phyloP scores from a whole-genome alignment of 1,140 invertebrate species.

The Grapholita molesta region DNA sequence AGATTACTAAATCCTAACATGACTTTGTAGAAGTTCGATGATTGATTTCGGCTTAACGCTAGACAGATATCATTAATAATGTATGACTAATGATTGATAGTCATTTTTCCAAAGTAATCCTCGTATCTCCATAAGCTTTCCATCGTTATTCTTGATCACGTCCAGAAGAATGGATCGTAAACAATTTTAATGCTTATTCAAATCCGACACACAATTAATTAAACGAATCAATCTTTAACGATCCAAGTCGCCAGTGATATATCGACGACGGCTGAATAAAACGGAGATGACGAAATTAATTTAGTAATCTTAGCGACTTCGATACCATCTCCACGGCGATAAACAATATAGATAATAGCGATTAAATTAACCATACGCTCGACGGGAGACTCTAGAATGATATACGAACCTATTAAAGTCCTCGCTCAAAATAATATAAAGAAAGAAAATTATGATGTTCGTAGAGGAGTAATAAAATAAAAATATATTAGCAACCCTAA shows the following conservation, averaged over 20 bases:
- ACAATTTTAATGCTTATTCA: slow-evolving; percentile 10
- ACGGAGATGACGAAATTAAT: slow-evolving; percentile 14
- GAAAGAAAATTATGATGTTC: slow-evolving; percentile 64
- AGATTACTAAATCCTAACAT: slow-evolving; percentile 42
- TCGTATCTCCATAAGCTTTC: slow-evolving; percentile 44
- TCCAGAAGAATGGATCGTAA: slow-evolving; percentile 26
- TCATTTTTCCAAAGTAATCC: slow-evolving; percentile 29
- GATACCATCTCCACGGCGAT: slow-evolving; percentile 24
- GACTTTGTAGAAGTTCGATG: slow-evolving; percentile 37
- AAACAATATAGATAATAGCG: slow-evolving; percentile 58
- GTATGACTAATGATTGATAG: slow-evolving; percentile 57
- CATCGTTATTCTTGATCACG: slow-evolving; percentile 43
- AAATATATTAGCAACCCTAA: slow-evolving; percentile 68
- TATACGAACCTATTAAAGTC: slow-evolving; percentile 60
- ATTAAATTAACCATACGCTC: slow-evolving; percentile 54
- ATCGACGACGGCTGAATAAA: neutral
- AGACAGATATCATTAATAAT: slow-evolving; percentile 64
- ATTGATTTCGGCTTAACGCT: slow-evolving; percentile 55
- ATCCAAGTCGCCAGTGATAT: slow-evolving; percentile 11
- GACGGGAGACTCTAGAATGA: slow-evolving; percentile 55
- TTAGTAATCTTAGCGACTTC: slow-evolving; percentile 5
- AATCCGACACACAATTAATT: slow-evolving; percentile 6
- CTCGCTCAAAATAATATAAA: slow-evolving; percentile 57
- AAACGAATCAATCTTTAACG: slow-evolving; percentile 4
- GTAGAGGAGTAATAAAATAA: slow-evolving; percentile 55